Percentiles rank a stretch among this genome's conserved stretches.
phyloP scores from a whole-genome alignment of 2,888 invertebrate species.

The Tachina lurida region DNA sequence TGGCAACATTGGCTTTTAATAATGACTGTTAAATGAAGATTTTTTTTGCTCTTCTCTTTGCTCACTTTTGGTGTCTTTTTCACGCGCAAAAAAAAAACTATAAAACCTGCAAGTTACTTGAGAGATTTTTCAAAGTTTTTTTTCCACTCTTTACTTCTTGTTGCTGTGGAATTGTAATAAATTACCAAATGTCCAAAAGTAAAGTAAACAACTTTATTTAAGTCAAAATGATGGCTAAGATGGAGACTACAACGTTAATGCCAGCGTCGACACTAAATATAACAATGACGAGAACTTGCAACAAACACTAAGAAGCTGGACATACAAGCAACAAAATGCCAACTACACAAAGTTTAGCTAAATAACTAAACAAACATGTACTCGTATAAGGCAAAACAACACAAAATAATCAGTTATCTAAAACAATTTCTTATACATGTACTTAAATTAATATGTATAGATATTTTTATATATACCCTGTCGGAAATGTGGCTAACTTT shows the following conservation, averaged over 20 bases:
- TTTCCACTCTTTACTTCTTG: background rate
- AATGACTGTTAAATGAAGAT: background rate
- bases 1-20: background rate
- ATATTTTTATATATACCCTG: background rate
- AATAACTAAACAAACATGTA: slow-evolving; percentile 36
- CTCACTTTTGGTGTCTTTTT: background rate
- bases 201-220: slow-evolving; percentile 69
- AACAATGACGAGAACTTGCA: slow-evolving; percentile 54
- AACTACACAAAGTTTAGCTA: slow-evolving; percentile 60
- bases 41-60: background rate
- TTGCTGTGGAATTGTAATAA: slow-evolving; percentile 56
- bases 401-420: slow-evolving; percentile 68
- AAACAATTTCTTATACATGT: slow-evolving; percentile 30
- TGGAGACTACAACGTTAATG: slow-evolving; percentile 46
- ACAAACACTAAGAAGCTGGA: slow-evolving; percentile 33
- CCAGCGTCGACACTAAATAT: slow-evolving; percentile 45
- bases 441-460: background rate
- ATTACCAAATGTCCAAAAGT: slow-evolving; percentile 69
- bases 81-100: background rate
- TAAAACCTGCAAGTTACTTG: slow-evolving; percentile 51
- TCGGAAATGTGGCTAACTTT: no score
- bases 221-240: slow-evolving; percentile 61
- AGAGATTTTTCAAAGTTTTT: slow-evolving; percentile 24
- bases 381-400: slow-evolving; percentile 10
- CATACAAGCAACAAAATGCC: slow-evolving; percentile 12